Evolutionary conservation across 2,888 invertebrate genomes (phyloP).

Genomic region (Tetramorium bicarinatum): DNA sequence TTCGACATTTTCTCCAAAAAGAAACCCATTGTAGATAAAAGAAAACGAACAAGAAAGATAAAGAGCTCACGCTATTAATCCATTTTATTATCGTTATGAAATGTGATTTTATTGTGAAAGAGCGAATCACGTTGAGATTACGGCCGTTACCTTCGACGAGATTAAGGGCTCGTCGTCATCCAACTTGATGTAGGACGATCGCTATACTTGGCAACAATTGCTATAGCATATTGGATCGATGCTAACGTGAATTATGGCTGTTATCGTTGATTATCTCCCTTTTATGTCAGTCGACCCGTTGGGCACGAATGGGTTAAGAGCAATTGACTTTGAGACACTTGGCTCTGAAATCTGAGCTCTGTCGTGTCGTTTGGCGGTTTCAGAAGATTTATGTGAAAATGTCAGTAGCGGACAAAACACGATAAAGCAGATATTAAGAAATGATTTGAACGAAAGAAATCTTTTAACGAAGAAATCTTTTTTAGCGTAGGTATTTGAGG

Average conservation of each 20-base stretch:
- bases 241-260: conserved; percentile 37
- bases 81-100: neutral
- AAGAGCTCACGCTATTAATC: neutral
- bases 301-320: conserved; percentile 30
- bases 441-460: neutral
- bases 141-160: conserved; percentile 7
- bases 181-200: conserved; percentile 11
- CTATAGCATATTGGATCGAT: conserved; percentile 31
- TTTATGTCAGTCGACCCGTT: conserved; percentile 1
- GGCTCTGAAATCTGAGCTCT: conserved; percentile 38
- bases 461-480: neutral
- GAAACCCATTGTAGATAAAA: neutral
- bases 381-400: neutral
- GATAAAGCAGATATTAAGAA: neutral
- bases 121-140: neutral
- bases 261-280: conserved; percentile 43
- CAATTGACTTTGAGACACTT: conserved; percentile 40
- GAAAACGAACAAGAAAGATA: neutral
- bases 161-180: conserved; percentile 23
- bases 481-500: no score
- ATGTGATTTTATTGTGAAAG: neutral
- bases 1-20: neutral
- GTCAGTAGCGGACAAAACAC: neutral
- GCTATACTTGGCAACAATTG: conserved; percentile 5
- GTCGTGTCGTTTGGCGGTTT: conserved; percentile 1